Conservation (phyloP, 1,140 invertebrate genomes). For the Ceratitis capitata region DNA sequence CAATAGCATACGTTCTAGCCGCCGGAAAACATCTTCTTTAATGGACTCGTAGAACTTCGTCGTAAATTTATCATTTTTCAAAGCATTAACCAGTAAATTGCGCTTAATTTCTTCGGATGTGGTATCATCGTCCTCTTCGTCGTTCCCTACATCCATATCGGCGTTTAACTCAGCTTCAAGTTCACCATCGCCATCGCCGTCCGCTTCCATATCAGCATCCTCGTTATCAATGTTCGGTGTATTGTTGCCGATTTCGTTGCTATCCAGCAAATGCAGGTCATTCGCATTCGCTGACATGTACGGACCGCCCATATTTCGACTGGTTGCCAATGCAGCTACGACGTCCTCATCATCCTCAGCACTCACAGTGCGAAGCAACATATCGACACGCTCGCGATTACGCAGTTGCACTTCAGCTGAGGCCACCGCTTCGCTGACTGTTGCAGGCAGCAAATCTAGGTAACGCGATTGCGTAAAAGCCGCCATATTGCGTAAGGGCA, state of each 20-base stretch:
- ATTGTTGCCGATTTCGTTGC: neutral
- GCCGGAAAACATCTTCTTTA: conserved; percentile 75
- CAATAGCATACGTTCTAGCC: conserved; percentile 75
- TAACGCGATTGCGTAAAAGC: neutral
- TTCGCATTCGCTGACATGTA: conserved; percentile 5
- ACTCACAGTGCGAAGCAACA: neutral
- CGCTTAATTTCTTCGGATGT: conserved; percentile 62
- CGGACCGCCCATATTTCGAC: neutral
- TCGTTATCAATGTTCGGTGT: neutral
- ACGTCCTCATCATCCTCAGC: neutral
- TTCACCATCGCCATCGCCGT: neutral
- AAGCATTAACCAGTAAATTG: conserved; percentile 60
- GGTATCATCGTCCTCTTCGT: conserved; percentile 50
- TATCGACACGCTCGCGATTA: conserved; percentile 26
- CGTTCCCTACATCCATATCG: neutral
- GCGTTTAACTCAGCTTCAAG: neutral
- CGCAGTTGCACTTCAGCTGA: neutral
- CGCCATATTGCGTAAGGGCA: neutral
- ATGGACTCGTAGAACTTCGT: conserved; percentile 74
- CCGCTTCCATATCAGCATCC: neutral
- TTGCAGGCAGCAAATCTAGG: conserved; percentile 31
- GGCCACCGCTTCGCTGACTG: neutral
- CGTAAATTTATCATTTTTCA: conserved; percentile 66
- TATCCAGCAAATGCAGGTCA: neutral
- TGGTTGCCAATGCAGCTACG: neutral